Conservation (phyloP, 2,797 vertebrate genomes). For the Myotis vivesi region DNA sequence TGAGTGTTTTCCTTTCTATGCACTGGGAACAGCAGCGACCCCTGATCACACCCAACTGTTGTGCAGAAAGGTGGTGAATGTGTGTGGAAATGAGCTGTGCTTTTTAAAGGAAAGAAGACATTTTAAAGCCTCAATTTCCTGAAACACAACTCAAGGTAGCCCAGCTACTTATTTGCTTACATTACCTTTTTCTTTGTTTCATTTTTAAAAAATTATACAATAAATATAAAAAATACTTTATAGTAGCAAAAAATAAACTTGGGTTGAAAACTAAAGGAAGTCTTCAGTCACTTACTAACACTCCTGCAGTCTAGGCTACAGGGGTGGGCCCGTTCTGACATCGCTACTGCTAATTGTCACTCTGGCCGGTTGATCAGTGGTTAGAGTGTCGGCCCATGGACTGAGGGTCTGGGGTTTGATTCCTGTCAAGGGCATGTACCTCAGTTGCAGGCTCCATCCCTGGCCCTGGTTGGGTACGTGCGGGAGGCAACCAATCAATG, state of each 20-base stretch:
- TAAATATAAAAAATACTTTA: neutral
- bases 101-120: conserved; percentile 33
- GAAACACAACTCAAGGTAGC: neutral
- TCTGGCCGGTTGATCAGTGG: too few species aligned
- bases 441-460: too few species aligned
- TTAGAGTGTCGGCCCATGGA: too few species aligned
- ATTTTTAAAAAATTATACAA: neutral
- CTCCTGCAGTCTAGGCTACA: neutral
- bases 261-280: neutral
- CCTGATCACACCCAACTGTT: conserved; percentile 5
- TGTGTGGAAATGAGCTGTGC: neutral
- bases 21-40: neutral
- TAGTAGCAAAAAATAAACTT: neutral
- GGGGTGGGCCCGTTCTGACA: neutral
- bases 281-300: neutral
- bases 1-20: conserved; percentile 10
- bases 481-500: too few species aligned
- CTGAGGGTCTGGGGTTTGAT: too few species aligned
- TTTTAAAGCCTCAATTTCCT: neutral
- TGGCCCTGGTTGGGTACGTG: too few species aligned
- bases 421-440: too few species aligned
- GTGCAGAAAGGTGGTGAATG: neutral
- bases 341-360: neutral
- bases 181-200: neutral
- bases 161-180: neutral